Evolutionary conservation across 1,140 invertebrate genomes (phyloP).

Genomic region (Pseudomyrmex flavicornis): DNA sequence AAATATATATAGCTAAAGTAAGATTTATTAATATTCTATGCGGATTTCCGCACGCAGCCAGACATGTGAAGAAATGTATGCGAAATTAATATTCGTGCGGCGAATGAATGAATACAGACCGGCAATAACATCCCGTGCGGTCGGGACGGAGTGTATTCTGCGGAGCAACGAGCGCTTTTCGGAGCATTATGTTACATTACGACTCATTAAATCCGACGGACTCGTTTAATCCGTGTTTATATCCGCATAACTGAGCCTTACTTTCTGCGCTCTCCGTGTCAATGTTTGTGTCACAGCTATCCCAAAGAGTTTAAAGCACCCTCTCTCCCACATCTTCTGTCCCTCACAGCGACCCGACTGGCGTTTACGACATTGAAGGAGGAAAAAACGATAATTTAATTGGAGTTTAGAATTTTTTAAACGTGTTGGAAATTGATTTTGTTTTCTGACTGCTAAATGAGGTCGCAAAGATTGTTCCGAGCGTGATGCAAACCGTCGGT

Average conservation of each 20-base stretch:
- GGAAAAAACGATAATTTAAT: neutral
- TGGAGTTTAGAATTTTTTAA: neutral
- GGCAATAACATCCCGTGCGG: slow-evolving; percentile 4
- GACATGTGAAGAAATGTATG: neutral
- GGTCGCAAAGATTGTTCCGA: slow-evolving; percentile 14
- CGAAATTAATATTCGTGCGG: slow-evolving; percentile 20
- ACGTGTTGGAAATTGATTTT: slow-evolving; percentile 3
- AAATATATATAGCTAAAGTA: neutral
- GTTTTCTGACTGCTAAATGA: slow-evolving; percentile 38
- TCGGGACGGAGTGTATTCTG: slow-evolving; percentile 30
- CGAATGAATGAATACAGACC: slow-evolving; percentile 11
- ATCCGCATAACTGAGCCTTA: neutral
- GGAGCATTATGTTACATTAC: slow-evolving; percentile 55
- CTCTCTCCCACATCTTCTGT: no score
- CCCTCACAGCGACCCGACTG: neutral
- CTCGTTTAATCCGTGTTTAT: slow-evolving; percentile 21
- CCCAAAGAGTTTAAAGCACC: neutral
- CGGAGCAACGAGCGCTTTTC: slow-evolving; percentile 23
- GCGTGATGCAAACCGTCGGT: slow-evolving; percentile 1
- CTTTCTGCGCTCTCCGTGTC: neutral
- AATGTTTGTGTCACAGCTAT: neutral
- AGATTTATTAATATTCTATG: neutral
- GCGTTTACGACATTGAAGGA: neutral
- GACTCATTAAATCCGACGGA: slow-evolving; percentile 66
- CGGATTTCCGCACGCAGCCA: neutral